Conservation (phyloP, 1,140 invertebrate genomes). For the Ladona fulva region DNA sequence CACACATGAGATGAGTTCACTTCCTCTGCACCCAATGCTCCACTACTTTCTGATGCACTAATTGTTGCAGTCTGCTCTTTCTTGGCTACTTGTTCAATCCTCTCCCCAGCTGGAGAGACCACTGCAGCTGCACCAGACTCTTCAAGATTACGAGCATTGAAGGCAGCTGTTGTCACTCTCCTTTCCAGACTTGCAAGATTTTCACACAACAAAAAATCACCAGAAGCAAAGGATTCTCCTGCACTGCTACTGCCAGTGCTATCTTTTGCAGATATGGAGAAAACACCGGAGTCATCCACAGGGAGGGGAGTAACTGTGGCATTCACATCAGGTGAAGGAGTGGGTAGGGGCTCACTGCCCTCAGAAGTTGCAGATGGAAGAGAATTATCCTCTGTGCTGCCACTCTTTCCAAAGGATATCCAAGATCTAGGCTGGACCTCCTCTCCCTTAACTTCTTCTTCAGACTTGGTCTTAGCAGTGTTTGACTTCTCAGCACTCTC, state of each 20-base stretch:
- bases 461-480: constrained; percentile 23
- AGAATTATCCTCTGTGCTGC: neutral
- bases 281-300: constrained; percentile 19
- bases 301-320: neutral
- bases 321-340: neutral
- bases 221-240: constrained; percentile 23
- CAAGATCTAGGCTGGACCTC: neutral
- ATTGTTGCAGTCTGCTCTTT: neutral
- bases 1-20: constrained; percentile 46
- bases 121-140: constrained; percentile 20
- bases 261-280: constrained; percentile 17
- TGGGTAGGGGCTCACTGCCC: neutral
- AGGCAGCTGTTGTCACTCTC: constrained; percentile 23
- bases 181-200: constrained; percentile 28
- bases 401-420: neutral
- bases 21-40: constrained; percentile 14
- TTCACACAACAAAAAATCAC: constrained; percentile 34
- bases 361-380: neutral
- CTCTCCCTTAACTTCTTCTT: constrained; percentile 19
- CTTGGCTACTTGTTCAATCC: neutral
- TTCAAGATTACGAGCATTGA: neutral
- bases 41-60: neutral
- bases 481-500: constrained; percentile 26
- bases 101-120: neutral
- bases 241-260: constrained; percentile 19